These are phyloP conservation scores for Tolypeutes matacus DNA, from an alignment of 2,797 vertebrate species.

Conservation along the genomic window DNA sequence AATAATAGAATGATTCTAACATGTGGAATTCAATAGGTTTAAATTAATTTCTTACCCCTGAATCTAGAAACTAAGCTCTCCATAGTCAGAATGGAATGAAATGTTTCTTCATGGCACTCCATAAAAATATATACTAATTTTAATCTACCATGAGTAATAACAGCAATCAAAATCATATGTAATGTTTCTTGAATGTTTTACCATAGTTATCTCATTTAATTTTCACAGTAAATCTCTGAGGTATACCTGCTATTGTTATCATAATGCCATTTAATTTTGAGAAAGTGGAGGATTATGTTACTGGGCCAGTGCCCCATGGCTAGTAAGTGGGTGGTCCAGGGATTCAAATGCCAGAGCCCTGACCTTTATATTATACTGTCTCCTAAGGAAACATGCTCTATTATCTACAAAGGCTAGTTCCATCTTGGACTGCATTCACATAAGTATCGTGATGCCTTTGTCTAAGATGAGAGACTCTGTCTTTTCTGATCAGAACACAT, in stretches of 20 bases:
- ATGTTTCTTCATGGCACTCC: neutral
- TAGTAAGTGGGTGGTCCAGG: neutral
- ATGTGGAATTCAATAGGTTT: neutral
- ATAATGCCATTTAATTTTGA: neutral
- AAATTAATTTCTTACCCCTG: constrained; percentile 8
- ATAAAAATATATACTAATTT: neutral
- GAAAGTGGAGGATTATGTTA: neutral
- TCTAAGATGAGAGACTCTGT: neutral
- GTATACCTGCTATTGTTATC: neutral
- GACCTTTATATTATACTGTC: neutral
- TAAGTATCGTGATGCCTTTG: neutral
- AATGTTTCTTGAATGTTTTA: neutral
- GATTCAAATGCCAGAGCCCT: neutral
- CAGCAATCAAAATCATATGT: neutral
- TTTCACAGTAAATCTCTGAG: neutral
- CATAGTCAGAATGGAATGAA: neutral
- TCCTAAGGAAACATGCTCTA: neutral
- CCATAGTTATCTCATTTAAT: neutral
- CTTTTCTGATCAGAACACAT: neutral
- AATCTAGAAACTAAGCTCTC: neutral
- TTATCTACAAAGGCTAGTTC: neutral
- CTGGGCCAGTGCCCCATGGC: neutral
- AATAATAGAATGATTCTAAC: neutral
- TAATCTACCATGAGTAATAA: neutral
- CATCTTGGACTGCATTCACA: neutral